phyloP scores from a whole-genome alignment of 1,140 invertebrate genomes.

The Ganaspis sp. region DNA sequence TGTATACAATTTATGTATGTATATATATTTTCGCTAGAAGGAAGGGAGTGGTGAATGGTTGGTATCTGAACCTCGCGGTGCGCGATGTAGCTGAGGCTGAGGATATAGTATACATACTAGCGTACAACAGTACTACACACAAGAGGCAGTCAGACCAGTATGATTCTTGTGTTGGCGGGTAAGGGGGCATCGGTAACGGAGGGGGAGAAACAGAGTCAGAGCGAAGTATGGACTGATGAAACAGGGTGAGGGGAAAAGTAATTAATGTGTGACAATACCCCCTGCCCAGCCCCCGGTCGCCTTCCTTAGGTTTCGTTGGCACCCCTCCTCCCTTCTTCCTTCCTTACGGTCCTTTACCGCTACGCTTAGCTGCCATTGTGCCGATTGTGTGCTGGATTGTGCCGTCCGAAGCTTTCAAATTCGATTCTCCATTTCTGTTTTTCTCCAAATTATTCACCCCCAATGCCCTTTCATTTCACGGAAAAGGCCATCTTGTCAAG shows the following conservation, averaged over 20 bases:
- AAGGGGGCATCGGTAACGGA: conserved; percentile 41
- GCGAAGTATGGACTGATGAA: conserved; percentile 39
- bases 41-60: conserved; percentile 33
- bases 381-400: conserved; percentile 58
- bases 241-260: conserved; percentile 66
- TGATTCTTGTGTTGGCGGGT: conserved; percentile 9
- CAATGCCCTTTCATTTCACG: not conserved
- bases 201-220: conserved; percentile 47
- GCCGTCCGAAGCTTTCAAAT: conserved; percentile 70
- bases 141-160: conserved; percentile 17
- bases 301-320: conserved; percentile 36
- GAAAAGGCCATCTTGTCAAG: no score
- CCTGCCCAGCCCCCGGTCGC: conserved; percentile 37
- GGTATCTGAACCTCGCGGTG: conserved; percentile 47
- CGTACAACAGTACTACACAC: not conserved
- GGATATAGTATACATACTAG: not conserved
- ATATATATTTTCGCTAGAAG: not conserved
- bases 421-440: conserved; percentile 58
- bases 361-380: conserved; percentile 71
- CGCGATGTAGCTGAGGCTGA: conserved; percentile 45
- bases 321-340: conserved; percentile 41
- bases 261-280: conserved; percentile 69
- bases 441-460: conserved; percentile 1
- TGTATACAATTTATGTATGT: no score
- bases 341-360: conserved; percentile 58